Evolutionary conservation across 2,888 invertebrate genomes (phyloP).

Genomic region (Phalangium opilio): DNA sequence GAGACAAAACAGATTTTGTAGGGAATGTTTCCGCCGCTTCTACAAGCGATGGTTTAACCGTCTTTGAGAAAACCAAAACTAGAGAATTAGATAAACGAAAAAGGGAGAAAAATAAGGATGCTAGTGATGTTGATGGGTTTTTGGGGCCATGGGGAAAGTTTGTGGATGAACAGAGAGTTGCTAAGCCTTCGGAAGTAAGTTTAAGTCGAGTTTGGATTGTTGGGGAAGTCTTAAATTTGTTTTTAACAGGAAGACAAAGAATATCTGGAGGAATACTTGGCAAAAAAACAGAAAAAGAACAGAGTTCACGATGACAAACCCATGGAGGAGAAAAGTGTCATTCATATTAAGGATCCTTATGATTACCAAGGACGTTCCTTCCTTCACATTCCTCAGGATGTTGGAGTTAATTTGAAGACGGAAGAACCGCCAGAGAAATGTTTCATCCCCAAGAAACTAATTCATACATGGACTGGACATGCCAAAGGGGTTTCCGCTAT

Average conservation of each 20-base stretch:
- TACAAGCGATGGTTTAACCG: conserved; percentile 62
- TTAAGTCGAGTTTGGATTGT: no score
- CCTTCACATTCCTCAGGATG: conserved; percentile 78
- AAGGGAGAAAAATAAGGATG: conserved; percentile 70
- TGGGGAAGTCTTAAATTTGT: no score
- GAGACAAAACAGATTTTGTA: conserved; percentile 35
- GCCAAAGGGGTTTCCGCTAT: conserved; percentile 89
- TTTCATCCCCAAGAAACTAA: conserved; percentile 86
- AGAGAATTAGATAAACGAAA: conserved; percentile 31
- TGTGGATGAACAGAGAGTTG: conserved; percentile 69
- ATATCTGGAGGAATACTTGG: conserved; percentile 81
- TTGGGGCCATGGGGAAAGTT: conserved; percentile 96
- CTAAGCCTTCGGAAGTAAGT: conserved; percentile 64
- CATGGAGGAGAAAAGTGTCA: conserved; percentile 81
- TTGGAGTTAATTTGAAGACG: conserved; percentile 72
- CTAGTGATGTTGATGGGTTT: conserved; percentile 84
- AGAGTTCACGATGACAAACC: conserved; percentile 68
- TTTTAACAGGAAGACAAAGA: conserved; percentile 63
- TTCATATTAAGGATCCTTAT: conserved; percentile 79
- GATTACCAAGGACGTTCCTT: conserved; percentile 97
- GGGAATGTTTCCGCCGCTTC: conserved; percentile 52
- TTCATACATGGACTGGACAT: conserved; percentile 94
- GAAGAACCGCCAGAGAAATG: conserved; percentile 84
- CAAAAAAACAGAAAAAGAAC: conserved; percentile 75
- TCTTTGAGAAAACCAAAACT: conserved; percentile 66